Conservation (phyloP, 2,888 invertebrate genomes). For the Netelia fuscicornis region DNA sequence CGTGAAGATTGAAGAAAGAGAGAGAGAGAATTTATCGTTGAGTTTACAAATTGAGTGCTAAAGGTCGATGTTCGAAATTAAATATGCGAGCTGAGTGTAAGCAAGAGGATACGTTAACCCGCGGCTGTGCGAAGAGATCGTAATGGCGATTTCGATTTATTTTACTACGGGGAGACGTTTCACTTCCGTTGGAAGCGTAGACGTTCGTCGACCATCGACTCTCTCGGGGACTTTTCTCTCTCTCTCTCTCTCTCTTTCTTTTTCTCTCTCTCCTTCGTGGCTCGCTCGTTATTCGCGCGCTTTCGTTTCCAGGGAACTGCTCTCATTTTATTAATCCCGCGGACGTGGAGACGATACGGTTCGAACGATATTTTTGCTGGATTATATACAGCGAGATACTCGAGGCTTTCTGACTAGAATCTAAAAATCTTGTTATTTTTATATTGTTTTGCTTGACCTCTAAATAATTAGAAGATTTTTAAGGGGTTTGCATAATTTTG, state of each 20-base stretch:
- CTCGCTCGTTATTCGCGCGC: conserved; percentile 51
- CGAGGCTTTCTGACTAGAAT: too few species aligned
- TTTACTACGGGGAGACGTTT: conserved; percentile 7
- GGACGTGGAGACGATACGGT: neutral
- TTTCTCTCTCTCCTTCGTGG: neutral
- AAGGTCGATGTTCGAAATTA: conserved; percentile 21
- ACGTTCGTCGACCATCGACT: too few species aligned
- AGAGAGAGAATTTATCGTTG: neutral
- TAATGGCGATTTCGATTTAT: neutral
- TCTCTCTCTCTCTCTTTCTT: neutral
- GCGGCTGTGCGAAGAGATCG: neutral
- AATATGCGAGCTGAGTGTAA: neutral
- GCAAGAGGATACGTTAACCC: neutral
- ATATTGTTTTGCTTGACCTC: neutral
- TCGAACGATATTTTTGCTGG: too few species aligned
- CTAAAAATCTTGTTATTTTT: neutral
- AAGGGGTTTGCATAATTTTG: too few species aligned
- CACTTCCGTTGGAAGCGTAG: conserved; percentile 34
- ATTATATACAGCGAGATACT: too few species aligned
- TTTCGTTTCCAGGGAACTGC: conserved; percentile 66
- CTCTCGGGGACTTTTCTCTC: neutral
- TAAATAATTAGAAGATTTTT: neutral
- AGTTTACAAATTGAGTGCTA: neutral
- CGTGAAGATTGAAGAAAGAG: neutral
- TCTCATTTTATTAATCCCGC: conserved; percentile 63